Evolutionary conservation across 1,140 invertebrate genomes (phyloP), one percentile per base, ranked within the genome.

Genomic region (Thaumetopoea pityocampa): DNA sequence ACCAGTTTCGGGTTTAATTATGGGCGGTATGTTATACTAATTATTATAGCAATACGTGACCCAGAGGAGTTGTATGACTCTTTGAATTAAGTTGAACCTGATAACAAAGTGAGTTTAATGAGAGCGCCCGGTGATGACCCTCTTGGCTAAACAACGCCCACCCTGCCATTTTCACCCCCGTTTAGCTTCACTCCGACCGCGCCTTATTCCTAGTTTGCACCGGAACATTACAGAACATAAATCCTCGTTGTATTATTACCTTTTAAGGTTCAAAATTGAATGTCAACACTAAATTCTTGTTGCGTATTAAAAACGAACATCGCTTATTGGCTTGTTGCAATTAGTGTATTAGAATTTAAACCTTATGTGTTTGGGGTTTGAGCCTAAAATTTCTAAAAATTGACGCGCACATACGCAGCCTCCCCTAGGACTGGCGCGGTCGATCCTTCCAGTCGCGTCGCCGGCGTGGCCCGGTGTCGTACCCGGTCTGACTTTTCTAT

Each of bases 371-470:
- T 10, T 23, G 23, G n/a, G 26, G 15, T 9, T 15, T 42, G 37
- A 53, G 49, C 56, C 56, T 20, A 30, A 48, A 14, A 45, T 49
- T 70, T 50, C 20, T 27, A 17, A 40, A 5, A 4, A 12, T 23
- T 0, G 10, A 36, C 52, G 60, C 64, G 64, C 67, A 57, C 58
- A 68, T 63, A 74, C 74, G 67, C 76, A 80, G 71, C 76, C 76
- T 83, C 76, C 76, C 76, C 73, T 67, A 63, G 73, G 76, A 69
- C 69, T 63, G 65, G 43, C 51, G 42, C 63, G 67, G 69, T 83
- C 79, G 79, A 83, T 83, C 73, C 72, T 69, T 65, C 60, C 79
- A 83, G 79, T 83, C 70, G 68, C 67, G 66, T 71, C 58, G 68
- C 65, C 70, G 73, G 76, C 76, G 68, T 64, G 65, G 73, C 55